These are phyloP conservation scores for Saccopteryx leptura DNA, from an alignment of 2,113 vertebrate genomes.

Conservation along the genomic window DNA sequence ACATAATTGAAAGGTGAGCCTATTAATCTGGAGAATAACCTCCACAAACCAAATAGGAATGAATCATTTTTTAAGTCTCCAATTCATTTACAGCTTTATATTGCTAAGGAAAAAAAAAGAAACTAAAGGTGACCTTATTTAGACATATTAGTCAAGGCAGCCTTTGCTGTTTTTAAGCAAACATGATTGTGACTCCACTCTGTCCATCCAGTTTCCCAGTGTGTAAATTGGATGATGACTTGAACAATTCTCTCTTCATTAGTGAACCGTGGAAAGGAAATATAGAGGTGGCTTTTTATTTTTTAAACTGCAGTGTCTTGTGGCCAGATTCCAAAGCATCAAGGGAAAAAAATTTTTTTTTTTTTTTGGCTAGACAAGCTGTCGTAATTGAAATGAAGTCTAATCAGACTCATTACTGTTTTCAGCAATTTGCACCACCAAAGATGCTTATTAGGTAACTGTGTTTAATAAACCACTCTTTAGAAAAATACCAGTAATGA, in stretches of 20 bases:
- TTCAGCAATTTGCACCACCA: slow-evolving; percentile 99
- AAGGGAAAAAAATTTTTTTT: slow-evolving; percentile 79
- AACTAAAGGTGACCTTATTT: slow-evolving; percentile 95
- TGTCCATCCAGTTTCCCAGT: slow-evolving; percentile 95
- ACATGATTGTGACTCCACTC: slow-evolving; percentile 92
- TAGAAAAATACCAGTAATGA: slow-evolving; percentile 99
- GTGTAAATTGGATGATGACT: slow-evolving; percentile 95
- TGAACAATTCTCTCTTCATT: slow-evolving; percentile 98
- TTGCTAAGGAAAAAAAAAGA: slow-evolving; percentile 78
- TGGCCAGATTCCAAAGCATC: slow-evolving; percentile 91
- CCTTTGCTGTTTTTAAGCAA: slow-evolving; percentile 95
- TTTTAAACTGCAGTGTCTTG: slow-evolving; percentile 86
- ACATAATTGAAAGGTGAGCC: slow-evolving; percentile 78
- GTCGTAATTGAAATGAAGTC: slow-evolving; percentile 99
- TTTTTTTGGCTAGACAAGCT: slow-evolving; percentile 92
- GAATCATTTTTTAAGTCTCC: slow-evolving; percentile 82
- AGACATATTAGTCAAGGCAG: slow-evolving; percentile 93
- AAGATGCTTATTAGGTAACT: slow-evolving; percentile 99
- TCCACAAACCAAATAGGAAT: slow-evolving; percentile 83
- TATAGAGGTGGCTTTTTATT: slow-evolving; percentile 93
- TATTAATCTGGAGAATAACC: slow-evolving; percentile 82
- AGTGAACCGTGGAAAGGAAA: slow-evolving; percentile 95
- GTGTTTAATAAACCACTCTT: slow-evolving; percentile 99
- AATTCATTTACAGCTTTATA: slow-evolving; percentile 75
- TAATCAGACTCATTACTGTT: slow-evolving; percentile 99